Percentiles rank a stretch among this genome's conserved stretches.
Conservation (phyloP, 2,797 vertebrate genomes). For the Threskiornis aethiopicus region DNA sequence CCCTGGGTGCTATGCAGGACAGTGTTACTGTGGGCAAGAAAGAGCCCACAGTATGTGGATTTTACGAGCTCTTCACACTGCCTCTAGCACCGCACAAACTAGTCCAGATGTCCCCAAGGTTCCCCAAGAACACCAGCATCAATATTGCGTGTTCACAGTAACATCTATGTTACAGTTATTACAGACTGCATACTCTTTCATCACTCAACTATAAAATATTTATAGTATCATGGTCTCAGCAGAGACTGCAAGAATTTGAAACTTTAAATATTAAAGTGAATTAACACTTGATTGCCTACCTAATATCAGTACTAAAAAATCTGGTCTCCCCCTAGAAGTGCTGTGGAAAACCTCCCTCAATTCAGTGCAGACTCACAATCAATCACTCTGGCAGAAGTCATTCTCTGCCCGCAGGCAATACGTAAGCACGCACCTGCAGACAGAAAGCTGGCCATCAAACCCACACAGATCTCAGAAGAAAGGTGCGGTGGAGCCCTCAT, state of each 20-base stretch:
- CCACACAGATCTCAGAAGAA: background rate
- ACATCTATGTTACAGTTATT: background rate
- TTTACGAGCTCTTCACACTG: background rate
- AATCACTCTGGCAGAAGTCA: background rate
- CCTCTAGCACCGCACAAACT: background rate
- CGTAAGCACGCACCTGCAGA: background rate
- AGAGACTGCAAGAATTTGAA: background rate
- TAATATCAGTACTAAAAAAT: background rate
- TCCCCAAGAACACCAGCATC: background rate
- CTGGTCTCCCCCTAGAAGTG: background rate
- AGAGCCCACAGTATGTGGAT: background rate
- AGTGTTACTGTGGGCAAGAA: background rate
- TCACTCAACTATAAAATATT: conserved; percentile 21
- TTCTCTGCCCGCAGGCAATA: background rate
- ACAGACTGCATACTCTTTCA: background rate
- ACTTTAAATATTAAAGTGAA: conserved; percentile 4
- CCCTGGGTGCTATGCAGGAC: background rate
- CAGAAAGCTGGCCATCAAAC: background rate
- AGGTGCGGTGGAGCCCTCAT: background rate
- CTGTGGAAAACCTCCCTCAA: background rate
- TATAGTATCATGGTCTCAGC: background rate
- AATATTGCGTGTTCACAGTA: background rate
- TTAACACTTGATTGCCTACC: background rate
- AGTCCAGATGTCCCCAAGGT: background rate
- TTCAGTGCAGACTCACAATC: background rate